Evolutionary conservation across 2,797 vertebrate genomes (phyloP).

Genomic region (Anguilla anguilla): DNA sequence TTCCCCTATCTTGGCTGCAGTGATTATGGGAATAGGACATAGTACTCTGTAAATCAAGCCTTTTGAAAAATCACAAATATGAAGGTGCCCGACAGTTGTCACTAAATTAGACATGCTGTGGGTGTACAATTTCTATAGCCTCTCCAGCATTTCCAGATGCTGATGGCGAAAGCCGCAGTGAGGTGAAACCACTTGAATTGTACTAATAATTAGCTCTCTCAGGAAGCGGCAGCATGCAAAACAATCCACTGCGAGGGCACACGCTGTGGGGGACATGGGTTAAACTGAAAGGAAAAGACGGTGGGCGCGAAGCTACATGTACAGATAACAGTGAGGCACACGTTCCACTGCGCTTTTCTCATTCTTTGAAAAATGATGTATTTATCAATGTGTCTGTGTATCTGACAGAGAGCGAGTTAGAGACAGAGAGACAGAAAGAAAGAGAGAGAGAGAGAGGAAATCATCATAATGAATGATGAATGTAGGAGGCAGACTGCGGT

Average conservation of each 20-base stretch:
- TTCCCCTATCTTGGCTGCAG: no score
- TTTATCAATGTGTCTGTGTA: background rate
- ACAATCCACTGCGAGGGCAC: background rate
- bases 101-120: background rate
- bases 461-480: background rate
- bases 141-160: constrained; percentile 30
- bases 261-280: background rate
- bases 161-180: constrained; percentile 31
- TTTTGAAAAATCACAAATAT: background rate
- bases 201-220: background rate
- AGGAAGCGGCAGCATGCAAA: constrained; percentile 22
- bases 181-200: constrained; percentile 34
- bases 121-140: constrained; percentile 25
- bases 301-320: background rate
- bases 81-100: background rate
- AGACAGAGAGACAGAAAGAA: no score
- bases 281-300: background rate
- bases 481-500: background rate
- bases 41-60: background rate
- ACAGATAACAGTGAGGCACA: background rate
- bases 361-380: background rate
- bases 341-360: background rate
- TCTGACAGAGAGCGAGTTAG: background rate
- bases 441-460: constrained; percentile 10
- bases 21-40: background rate